These are phyloP conservation scores for Baronia brevicornis DNA, from an alignment of 2,888 invertebrate genomes.

Conservation along the genomic window DNA sequence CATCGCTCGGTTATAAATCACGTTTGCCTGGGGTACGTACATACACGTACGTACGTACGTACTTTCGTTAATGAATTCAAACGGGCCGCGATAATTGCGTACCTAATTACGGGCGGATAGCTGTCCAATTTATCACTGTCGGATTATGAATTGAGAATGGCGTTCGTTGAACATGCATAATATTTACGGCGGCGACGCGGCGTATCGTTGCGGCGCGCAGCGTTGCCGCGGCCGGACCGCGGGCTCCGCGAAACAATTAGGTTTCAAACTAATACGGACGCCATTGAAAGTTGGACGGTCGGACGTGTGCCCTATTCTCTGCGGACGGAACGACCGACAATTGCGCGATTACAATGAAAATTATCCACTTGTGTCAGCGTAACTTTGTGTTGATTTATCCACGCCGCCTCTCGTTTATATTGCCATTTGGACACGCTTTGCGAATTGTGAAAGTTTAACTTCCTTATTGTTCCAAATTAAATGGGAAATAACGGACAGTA, in stretches of 20 bases:
- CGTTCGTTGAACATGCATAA: constrained; percentile 71
- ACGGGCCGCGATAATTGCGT: constrained; percentile 70
- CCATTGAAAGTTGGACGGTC: constrained; percentile 33
- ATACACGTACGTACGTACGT: constrained; percentile 34
- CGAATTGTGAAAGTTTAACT: background rate
- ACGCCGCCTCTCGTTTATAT: constrained; percentile 16
- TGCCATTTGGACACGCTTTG: constrained; percentile 10
- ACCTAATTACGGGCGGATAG: constrained; percentile 66
- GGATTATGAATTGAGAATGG: constrained; percentile 71
- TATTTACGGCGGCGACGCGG: no score
- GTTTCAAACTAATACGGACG: constrained; percentile 44
- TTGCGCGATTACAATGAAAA: constrained; percentile 28
- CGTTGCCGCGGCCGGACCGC: constrained; percentile 27
- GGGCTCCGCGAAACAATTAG: constrained; percentile 43
- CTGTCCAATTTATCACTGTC: constrained; percentile 71
- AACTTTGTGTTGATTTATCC: constrained; percentile 24
- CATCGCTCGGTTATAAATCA: constrained; percentile 61
- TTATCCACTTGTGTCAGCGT: constrained; percentile 27
- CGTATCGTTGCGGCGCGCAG: constrained; percentile 27
- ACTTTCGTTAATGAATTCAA: constrained; percentile 70
- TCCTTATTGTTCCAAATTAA: background rate
- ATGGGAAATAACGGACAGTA: no score
- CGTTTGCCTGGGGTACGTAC: constrained; percentile 40
- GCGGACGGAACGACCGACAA: constrained; percentile 27
- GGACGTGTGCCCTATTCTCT: constrained; percentile 32